Percentiles rank a stretch among this genome's conserved stretches.
These are phyloP conservation scores for Lamprologus sp. DNA, from an alignment of 2,113 vertebrate genomes.

Conservation along the genomic window DNA sequence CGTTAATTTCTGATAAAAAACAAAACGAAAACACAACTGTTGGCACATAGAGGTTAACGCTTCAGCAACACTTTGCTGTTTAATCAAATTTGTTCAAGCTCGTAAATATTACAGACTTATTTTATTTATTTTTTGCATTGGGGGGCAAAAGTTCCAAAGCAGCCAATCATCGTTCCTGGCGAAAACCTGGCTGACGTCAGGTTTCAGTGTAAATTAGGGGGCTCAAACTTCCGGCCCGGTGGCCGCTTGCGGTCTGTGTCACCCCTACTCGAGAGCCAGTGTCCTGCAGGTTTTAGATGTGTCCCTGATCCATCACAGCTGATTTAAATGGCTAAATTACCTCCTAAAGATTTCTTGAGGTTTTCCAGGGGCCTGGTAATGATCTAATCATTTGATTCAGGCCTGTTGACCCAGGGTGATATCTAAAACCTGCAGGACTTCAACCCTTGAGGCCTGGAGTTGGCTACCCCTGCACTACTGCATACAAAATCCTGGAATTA, in stretches of 20 bases:
- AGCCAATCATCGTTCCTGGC: neutral
- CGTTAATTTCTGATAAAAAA: neutral
- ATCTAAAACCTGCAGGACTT: neutral
- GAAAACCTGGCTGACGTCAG: neutral
- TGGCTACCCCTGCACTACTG: neutral
- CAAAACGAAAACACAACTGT: neutral
- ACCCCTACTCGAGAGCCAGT: neutral
- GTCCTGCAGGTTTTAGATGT: neutral
- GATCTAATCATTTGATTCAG: neutral
- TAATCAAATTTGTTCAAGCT: neutral
- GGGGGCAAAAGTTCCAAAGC: too few species aligned
- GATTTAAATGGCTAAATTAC: neutral
- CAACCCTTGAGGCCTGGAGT: neutral
- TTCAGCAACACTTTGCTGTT: neutral
- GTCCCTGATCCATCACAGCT: neutral
- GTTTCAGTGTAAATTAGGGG: neutral
- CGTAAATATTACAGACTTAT: neutral
- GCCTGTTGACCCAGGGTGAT: neutral
- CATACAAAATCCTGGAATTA: neutral
- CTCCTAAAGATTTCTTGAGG: neutral
- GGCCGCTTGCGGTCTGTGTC: too few species aligned
- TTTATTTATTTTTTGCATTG: neutral
- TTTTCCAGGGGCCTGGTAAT: neutral
- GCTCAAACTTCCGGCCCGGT: neutral
- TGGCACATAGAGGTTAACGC: neutral